Conservation (phyloP, 2,888 invertebrate species). For the Gortyna flavago region DNA sequence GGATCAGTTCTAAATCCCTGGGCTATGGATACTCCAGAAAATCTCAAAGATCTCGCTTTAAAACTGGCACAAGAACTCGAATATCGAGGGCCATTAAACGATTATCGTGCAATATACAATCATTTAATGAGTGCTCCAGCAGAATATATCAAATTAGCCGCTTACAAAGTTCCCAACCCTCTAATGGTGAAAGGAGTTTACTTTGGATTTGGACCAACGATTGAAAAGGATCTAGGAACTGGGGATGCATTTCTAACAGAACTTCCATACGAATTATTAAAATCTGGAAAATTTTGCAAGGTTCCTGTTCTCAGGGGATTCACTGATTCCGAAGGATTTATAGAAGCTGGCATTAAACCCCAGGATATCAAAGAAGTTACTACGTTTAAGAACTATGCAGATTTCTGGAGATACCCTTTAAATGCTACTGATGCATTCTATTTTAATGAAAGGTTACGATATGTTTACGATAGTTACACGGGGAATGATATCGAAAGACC, state of each 20-base stretch:
- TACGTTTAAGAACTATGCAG: constrained; percentile 67
- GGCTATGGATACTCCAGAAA: constrained; percentile 69
- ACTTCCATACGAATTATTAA: constrained; percentile 80
- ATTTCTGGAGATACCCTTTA: constrained; percentile 62
- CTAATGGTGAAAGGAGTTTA: constrained; percentile 31
- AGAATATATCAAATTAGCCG: constrained; percentile 54
- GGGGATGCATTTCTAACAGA: constrained; percentile 72
- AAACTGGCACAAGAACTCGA: constrained; percentile 70
- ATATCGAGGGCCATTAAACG: constrained; percentile 67
- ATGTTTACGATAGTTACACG: constrained; percentile 47
- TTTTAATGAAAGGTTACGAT: constrained; percentile 62
- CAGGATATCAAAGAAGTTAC: constrained; percentile 65
- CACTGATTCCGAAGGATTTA: constrained; percentile 68
- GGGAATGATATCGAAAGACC: constrained; percentile 64
- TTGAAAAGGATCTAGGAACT: constrained; percentile 76
- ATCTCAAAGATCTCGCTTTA: constrained; percentile 66
- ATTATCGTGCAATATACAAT: constrained; percentile 66
- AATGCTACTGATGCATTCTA: constrained; percentile 56
- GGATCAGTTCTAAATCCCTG: constrained; percentile 78
- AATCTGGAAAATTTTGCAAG: constrained; percentile 76
- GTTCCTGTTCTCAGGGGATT: constrained; percentile 88
- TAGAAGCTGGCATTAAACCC: constrained; percentile 70
- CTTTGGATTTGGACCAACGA: constrained; percentile 75
- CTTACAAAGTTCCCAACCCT: constrained; percentile 54
- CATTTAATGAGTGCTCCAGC: constrained; percentile 65